Evolutionary conservation across 2,113 vertebrate genomes (phyloP), one percentile per base, ranked within the genome.

Genomic region (Dipodomys merriami): DNA sequence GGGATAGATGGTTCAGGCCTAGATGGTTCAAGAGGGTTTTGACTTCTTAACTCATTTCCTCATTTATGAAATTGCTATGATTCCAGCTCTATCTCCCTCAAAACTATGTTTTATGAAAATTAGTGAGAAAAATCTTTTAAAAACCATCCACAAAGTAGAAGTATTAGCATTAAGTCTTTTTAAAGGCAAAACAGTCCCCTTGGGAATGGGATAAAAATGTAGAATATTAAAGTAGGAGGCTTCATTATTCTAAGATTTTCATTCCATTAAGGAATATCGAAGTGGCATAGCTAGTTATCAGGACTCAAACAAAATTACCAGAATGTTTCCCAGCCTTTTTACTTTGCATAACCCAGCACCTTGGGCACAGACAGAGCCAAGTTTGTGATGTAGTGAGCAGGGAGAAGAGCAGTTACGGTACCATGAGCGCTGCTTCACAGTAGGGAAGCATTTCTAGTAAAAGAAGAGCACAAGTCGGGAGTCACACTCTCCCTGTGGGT

Each of bases 101-200:
- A 69, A 2, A 79, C 25, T 93, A 67, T 94, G 8, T 94, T 92
- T 87, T 83, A 84, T 83, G 90, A 82, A 49, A 84, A 76, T 95
- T 65, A 80, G 20, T 92, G 83, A 95, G 33, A 64, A 84, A 39
- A 82, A 73, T 88, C 57, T 81, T 80, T 35, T 86, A 65, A 92
- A 94, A 94, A 78, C 27, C 44, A 16, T 83, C 62, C 9, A 53
- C 44, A 80, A 83, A 86, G 62, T 92, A 46, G 10, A 94, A 93
- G 35, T 73, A 27, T 92, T 85, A 84, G 91, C 67, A 27, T 81
- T 88, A 87, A 92, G 30, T 19, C 80, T 91, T 92, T 92, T 92
- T 90, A 94, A 64, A 88, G 49, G 29, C 79, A 88, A 87, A 83
- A 30, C 39, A 81, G 16, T 83, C 53, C 19, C 94, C 33, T 91